Evolutionary conservation across 2,113 vertebrate species (phyloP).

Genomic region (Isichthys henryi): DNA sequence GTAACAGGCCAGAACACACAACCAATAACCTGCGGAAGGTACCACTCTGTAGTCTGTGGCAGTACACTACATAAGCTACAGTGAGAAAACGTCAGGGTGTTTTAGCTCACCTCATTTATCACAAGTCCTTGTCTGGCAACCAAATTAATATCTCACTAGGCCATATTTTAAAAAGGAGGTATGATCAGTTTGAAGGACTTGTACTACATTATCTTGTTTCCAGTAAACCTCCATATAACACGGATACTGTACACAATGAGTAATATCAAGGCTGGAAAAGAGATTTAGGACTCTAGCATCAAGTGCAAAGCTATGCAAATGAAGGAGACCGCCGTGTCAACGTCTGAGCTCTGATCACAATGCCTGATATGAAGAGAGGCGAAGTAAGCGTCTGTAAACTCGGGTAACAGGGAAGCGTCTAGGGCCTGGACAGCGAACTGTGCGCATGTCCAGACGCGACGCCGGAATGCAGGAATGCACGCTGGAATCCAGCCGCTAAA

Average conservation of each 20-base stretch:
- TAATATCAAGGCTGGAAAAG: neutral
- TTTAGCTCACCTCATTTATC: neutral
- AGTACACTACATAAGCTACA: neutral
- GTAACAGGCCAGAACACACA: neutral
- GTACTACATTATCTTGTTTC: neutral
- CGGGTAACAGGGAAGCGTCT: neutral
- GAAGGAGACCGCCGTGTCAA: neutral
- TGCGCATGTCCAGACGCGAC: neutral
- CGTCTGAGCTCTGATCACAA: neutral
- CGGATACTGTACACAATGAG: neutral
- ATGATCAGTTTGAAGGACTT: neutral
- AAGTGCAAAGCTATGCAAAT: neutral
- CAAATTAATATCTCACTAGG: neutral
- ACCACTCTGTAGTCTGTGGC: neutral
- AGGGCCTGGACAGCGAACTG: neutral
- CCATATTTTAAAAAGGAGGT: neutral
- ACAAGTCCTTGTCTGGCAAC: neutral
- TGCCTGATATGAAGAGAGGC: neutral
- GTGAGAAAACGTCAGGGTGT: neutral
- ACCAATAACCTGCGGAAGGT: neutral
- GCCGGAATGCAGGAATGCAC: neutral
- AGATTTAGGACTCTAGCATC: neutral
- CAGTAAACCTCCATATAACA: neutral
- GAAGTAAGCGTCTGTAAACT: neutral
- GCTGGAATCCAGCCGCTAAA: neutral